These are phyloP conservation scores for Ophioderma brevispina DNA, from an alignment of 35 echinoderm and acorn worm species.

Conservation along the genomic window DNA sequence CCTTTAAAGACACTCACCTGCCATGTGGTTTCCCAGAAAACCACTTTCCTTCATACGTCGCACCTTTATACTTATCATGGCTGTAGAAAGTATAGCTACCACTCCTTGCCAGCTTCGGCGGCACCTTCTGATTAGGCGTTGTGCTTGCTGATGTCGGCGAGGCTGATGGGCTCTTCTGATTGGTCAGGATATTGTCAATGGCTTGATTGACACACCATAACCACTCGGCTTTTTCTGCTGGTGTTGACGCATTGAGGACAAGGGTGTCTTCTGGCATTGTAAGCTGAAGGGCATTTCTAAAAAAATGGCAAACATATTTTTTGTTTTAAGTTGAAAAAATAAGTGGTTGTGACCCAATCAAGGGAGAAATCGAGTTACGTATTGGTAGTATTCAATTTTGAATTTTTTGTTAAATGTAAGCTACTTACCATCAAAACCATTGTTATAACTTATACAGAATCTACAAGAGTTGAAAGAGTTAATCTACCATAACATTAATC, in stretches of 20 bases:
- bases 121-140: conserved; percentile 53
- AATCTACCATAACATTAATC: no score
- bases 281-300: conserved; percentile 84
- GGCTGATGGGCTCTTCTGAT: conserved; percentile 41
- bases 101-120: conserved; percentile 76
- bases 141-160: not conserved
- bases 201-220: conserved; percentile 93
- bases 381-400: no score
- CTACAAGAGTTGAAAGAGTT: no score
- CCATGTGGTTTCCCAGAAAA: conserved; percentile 92
- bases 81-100: conserved; percentile 69
- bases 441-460: no score
- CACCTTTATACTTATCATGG: conserved; percentile 69
- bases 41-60: conserved; percentile 89
- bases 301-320: no score
- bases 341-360: no score
- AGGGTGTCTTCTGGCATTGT: conserved; percentile 78
- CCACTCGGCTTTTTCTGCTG: conserved; percentile 90
- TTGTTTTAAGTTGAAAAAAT: no score
- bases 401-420: no score
- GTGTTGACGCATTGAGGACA: conserved; percentile 49
- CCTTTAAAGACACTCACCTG: conserved; percentile 79
- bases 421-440: no score
- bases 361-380: no score
- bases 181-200: conserved; percentile 75